Evolutionary conservation across 2,113 vertebrate species (phyloP).

Genomic region (Calonectris borealis): DNA sequence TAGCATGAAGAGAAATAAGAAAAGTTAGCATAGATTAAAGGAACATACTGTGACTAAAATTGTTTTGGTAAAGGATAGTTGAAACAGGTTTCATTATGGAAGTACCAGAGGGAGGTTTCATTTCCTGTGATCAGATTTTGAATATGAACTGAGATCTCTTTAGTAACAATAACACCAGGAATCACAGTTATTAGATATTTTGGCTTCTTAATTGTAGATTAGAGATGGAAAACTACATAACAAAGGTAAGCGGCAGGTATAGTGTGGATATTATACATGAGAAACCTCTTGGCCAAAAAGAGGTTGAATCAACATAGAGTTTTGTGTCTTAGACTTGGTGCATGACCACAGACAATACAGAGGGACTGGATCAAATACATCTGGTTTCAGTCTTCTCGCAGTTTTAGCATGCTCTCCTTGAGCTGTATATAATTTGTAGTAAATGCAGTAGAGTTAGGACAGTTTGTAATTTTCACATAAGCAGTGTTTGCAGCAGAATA

Average conservation of each 20-base stretch:
- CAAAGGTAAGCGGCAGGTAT: background rate
- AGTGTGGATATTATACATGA: background rate
- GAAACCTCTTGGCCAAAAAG: background rate
- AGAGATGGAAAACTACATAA: background rate
- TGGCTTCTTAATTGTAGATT: background rate
- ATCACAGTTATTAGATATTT: background rate
- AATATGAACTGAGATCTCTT: background rate
- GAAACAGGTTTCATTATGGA: background rate
- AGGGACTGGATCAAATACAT: background rate
- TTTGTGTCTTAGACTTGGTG: background rate
- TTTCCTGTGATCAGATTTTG: background rate
- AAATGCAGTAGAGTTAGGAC: background rate
- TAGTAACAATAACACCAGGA: background rate
- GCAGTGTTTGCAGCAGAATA: background rate
- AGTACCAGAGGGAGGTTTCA: background rate
- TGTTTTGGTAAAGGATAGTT: background rate
- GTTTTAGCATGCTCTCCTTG: background rate
- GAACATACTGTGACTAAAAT: background rate
- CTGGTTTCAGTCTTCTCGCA: background rate
- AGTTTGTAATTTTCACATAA: background rate
- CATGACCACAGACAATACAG: background rate
- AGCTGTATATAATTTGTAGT: background rate
- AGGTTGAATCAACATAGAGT: background rate
- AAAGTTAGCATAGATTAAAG: background rate
- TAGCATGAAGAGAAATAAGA: background rate